A percentile compares a stretch with the other conserved stretches of the same genome.
Conservation (phyloP, 1,140 invertebrate genomes). For the Adoxophyes honmai region DNA sequence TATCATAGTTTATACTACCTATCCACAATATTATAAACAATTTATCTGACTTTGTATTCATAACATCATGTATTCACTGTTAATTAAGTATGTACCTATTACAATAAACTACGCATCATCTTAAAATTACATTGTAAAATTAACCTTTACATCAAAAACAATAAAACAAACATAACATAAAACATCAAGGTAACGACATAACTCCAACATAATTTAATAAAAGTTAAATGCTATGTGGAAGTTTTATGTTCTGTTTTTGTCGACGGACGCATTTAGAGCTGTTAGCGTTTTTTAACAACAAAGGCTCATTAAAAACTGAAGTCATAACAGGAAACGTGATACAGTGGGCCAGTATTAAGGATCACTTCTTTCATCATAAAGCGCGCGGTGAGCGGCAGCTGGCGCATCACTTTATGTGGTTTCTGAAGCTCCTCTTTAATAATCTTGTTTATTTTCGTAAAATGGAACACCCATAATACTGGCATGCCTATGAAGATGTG, state of each 20-base stretch:
- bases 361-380: constrained; percentile 70
- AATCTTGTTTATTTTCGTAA: constrained; percentile 67
- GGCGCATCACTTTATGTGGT: constrained; percentile 69
- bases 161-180: constrained; percentile 39
- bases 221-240: constrained; percentile 3
- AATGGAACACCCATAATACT: constrained; percentile 54
- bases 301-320: constrained; percentile 68
- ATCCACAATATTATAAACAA: too few species aligned
- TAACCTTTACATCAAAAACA: constrained; percentile 22
- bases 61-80: too few species aligned
- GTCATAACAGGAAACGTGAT: constrained; percentile 75
- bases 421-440: constrained; percentile 67
- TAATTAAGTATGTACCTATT: too few species aligned
- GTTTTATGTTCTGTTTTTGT: constrained; percentile 12
- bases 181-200: constrained; percentile 30
- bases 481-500: background rate
- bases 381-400: constrained; percentile 61
- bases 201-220: constrained; percentile 25
- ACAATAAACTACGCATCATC: too few species aligned
- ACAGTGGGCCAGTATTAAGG: constrained; percentile 53
- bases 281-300: constrained; percentile 57
- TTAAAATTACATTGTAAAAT: background rate
- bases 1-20: too few species aligned
- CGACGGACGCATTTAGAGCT: constrained; percentile 45
- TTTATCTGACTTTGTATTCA: too few species aligned